Percentiles rank a stretch among this genome's conserved stretches.
phyloP scores from a whole-genome alignment of 2,113 vertebrate genomes.

The Sinocyclocheilus anophthalmus region DNA sequence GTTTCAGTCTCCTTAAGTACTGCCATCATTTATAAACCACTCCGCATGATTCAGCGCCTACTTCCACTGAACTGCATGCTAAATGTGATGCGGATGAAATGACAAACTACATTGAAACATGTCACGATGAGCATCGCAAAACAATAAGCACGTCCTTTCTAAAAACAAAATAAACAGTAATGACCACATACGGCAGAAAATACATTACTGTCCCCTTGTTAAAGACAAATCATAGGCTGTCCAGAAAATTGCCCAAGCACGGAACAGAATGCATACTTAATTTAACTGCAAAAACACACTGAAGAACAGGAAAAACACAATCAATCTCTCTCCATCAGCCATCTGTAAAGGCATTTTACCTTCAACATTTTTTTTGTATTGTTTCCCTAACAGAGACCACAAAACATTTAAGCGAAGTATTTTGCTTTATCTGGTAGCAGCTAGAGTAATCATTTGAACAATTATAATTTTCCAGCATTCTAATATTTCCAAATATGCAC shows the following conservation, averaged over 20 bases:
- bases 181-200: background rate
- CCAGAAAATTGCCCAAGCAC: conserved; percentile 13
- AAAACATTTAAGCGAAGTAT: background rate
- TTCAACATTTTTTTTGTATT: background rate
- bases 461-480: background rate
- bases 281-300: background rate
- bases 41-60: background rate
- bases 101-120: conserved; percentile 25
- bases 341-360: background rate
- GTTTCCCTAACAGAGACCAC: background rate
- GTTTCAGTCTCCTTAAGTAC: background rate
- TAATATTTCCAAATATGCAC: background rate
- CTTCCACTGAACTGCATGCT: conserved; percentile 4
- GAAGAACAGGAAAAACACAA: background rate
- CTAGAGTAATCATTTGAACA: background rate
- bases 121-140: background rate
- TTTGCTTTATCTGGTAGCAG: too few relatives aligned
- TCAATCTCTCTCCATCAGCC: background rate
- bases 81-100: conserved; percentile 28
- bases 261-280: background rate
- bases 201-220: too few relatives aligned
- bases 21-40: conserved; percentile 8
- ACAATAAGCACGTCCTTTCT: background rate
- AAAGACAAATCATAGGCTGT: background rate
- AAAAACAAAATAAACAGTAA: conserved; percentile 4